A percentile compares a stretch with the other conserved stretches of the same genome.
Conservation (phyloP, 2,797 vertebrate species). For the Melopsittacus undulatus region DNA sequence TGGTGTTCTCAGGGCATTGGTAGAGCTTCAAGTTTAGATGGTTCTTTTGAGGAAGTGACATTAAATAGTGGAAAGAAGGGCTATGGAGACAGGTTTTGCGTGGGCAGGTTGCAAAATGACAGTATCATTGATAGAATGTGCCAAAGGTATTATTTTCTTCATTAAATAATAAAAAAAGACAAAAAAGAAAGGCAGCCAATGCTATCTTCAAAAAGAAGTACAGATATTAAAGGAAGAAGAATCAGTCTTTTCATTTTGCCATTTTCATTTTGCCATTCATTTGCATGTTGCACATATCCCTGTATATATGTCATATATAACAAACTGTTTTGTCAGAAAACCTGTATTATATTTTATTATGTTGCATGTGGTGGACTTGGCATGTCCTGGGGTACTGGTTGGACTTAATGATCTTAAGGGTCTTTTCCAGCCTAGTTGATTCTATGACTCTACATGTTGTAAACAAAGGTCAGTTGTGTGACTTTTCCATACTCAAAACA, state of each 20-base stretch:
- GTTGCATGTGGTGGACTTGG: not conserved
- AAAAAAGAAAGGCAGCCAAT: not conserved
- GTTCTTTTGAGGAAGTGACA: not conserved
- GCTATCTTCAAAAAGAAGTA: not conserved
- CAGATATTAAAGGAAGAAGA: conserved; percentile 1
- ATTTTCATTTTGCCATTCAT: too few relatives aligned
- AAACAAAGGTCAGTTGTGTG: not conserved
- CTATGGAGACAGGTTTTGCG: conserved; percentile 30
- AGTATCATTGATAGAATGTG: conserved; percentile 5
- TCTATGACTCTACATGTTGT: not conserved
- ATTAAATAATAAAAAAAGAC: not conserved
- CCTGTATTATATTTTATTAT: not conserved
- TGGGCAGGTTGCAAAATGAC: conserved; percentile 22
- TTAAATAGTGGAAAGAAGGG: conserved; percentile 13
- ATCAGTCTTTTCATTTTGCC: not conserved
- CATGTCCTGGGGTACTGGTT: not conserved
- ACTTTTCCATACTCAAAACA: not conserved
- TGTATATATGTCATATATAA: not conserved
- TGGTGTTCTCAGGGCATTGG: not conserved
- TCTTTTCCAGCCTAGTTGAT: not conserved
- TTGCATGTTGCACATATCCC: not conserved
- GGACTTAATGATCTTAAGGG: not conserved
- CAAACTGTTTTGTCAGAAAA: not conserved
- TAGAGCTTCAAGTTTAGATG: not conserved
- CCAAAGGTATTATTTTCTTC: conserved; percentile 37